Base-by-base conservation (phyloP, 2,888 invertebrate species). In the Clusia tigrina region DNA sequence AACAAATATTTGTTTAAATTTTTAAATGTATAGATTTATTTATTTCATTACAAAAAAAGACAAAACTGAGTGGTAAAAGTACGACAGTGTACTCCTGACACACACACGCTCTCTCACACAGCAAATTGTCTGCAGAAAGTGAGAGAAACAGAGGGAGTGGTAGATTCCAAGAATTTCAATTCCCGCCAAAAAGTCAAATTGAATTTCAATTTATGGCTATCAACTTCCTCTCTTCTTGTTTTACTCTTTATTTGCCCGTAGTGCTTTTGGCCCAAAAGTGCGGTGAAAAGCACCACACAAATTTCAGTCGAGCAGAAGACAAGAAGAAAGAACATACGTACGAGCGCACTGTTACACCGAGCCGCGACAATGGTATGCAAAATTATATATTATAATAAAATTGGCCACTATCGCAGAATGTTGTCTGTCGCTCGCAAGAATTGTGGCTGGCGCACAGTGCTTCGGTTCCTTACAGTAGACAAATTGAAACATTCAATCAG, bases 241-340 rank as follows among this genome's bases (percentile, higher is more conserved):
- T 67, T 69, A 70, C 70, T 69, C 69, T 67, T 70, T 65, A n/a
- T 71, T 65, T 68, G 73, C 66, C 68, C 62, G 59, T n/a, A n/a
- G n/a, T n/a, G n/a, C n/a, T n/a, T n/a, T n/a, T n/a, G n/a, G n/a
- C n/a, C n/a, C n/a, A n/a, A n/a, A n/a, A n/a, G n/a, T n/a, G n/a
- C n/a, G n/a, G n/a, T n/a, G n/a, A n/a, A n/a, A 71, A 62, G 66
- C 63, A 62, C 62, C 46, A 26, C 12, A 10, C 24, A 32, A 37
- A 63, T 46, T 54, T 59, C 59, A 59, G 53, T 59, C 52, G n/a
- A n/a, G n/a, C n/a, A n/a, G n/a, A n/a, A n/a, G n/a, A n/a, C n/a
- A n/a, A n/a, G n/a, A n/a, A n/a, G n/a, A n/a, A n/a, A n/a, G n/a
- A n/a, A n/a, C n/a, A n/a, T n/a, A n/a, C n/a, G n/a, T n/a, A n/a